phyloP scores from a whole-genome alignment of 1,140 invertebrate species.

The Drosophila pallidifrons region DNA sequence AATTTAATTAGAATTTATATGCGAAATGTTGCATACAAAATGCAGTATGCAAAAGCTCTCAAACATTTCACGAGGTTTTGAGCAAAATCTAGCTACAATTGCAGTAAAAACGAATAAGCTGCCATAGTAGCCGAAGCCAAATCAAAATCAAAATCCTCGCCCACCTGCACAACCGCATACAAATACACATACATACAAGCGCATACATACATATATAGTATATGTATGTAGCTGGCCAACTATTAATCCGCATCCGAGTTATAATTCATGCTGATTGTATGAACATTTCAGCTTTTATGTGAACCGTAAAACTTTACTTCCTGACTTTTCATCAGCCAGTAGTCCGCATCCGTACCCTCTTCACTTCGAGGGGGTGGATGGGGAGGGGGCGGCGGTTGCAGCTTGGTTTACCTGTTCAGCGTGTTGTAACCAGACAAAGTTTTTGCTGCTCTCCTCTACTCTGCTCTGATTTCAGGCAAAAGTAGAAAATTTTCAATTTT shows the following conservation, averaged over 20 bases:
- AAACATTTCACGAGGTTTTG: slow-evolving; percentile 35
- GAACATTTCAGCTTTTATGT: slow-evolving; percentile 83
- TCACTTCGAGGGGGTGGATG: neutral
- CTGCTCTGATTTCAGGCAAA: slow-evolving; percentile 51
- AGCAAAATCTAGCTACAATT: slow-evolving; percentile 20
- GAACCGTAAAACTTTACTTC: slow-evolving; percentile 83
- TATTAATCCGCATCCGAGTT: slow-evolving; percentile 83
- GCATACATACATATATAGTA: no score
- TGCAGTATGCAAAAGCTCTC: neutral
- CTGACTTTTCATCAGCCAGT: slow-evolving; percentile 77
- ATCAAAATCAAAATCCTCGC: slow-evolving; percentile 16
- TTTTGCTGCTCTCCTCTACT: slow-evolving; percentile 27
- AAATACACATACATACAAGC: slow-evolving; percentile 10
- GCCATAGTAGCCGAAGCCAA: slow-evolving; percentile 12
- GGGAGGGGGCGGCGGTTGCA: neutral
- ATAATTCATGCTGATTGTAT: slow-evolving; percentile 84
- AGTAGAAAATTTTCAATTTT: slow-evolving; percentile 74
- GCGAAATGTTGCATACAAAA: neutral
- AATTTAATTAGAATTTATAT: slow-evolving; percentile 33
- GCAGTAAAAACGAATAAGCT: slow-evolving; percentile 15
- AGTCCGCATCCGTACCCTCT: neutral
- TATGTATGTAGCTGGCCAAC: slow-evolving; percentile 40
- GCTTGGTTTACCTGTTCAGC: slow-evolving; percentile 34
- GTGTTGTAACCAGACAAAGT: slow-evolving; percentile 53
- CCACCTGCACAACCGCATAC: slow-evolving; percentile 3